Conservation (phyloP, 2,797 vertebrate genomes). For the Pterois miles region DNA sequence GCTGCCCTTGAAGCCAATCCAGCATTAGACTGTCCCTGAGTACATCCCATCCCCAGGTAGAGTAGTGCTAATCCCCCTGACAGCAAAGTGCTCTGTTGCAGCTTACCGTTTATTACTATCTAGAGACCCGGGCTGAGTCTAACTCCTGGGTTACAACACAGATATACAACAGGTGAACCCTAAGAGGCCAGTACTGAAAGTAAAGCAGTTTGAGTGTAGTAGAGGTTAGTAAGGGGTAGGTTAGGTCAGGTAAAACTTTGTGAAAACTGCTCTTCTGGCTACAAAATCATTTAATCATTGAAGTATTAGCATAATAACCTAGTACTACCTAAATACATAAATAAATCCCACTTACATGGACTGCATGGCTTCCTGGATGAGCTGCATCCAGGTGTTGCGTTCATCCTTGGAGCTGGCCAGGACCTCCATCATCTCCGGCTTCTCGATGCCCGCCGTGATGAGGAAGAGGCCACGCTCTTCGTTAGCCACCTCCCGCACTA, state of each 20-base stretch:
- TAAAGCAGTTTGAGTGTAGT: background rate
- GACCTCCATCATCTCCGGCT: constrained; percentile 97
- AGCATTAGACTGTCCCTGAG: constrained; percentile 71
- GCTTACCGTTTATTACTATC: constrained; percentile 61
- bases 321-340: background rate
- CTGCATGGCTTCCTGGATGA: constrained; percentile 92
- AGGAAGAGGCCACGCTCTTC: constrained; percentile 97
- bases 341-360: constrained; percentile 87
- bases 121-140: constrained; percentile 50
- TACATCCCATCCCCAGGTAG: constrained; percentile 75
- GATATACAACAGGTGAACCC: constrained; percentile 20
- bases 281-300: background rate
- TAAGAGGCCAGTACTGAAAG: constrained; percentile 9
- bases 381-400: constrained; percentile 94
- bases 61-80: constrained; percentile 73
- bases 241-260: background rate
- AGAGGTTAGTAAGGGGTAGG: background rate
- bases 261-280: background rate
- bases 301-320: background rate
- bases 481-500: constrained; percentile 95
- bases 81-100: constrained; percentile 62
- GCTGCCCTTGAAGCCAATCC: constrained; percentile 75
- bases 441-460: constrained; percentile 90
- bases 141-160: constrained; percentile 59
- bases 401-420: constrained; percentile 93